Percentiles rank a stretch among this genome's conserved stretches.
phyloP scores from a whole-genome alignment of 2,797 vertebrate genomes.

The Periophthalmus magnuspinnatus region DNA sequence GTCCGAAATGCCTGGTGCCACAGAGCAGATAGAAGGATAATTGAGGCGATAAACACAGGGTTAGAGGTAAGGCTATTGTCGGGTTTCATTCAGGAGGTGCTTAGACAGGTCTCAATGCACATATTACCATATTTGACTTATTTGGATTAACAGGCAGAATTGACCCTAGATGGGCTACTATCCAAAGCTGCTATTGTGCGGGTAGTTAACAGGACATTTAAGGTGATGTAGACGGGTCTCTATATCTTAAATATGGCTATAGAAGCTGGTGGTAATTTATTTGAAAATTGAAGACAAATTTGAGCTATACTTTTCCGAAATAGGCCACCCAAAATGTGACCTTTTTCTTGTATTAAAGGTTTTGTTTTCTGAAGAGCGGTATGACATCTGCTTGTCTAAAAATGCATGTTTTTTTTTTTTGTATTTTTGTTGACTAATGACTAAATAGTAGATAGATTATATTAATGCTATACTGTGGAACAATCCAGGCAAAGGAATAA shows the following conservation, averaged over 20 bases:
- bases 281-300: slow-evolving; percentile 40
- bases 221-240: slow-evolving; percentile 40
- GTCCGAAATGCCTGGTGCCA: slow-evolving; percentile 62
- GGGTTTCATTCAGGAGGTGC: slow-evolving; percentile 57
- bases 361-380: no score
- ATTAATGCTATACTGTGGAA: no score
- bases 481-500: no score
- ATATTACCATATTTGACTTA: slow-evolving; percentile 70
- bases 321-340: neutral
- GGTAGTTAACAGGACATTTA: slow-evolving; percentile 58
- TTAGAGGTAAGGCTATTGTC: slow-evolving; percentile 75
- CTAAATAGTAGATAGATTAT: no score
- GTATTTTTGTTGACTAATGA: no score
- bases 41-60: slow-evolving; percentile 79
- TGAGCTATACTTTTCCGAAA: neutral
- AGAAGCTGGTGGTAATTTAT: slow-evolving; percentile 56
- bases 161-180: slow-evolving; percentile 63
- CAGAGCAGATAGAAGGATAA: slow-evolving; percentile 81
- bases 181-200: slow-evolving; percentile 62
- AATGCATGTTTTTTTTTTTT: no score
- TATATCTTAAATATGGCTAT: slow-evolving; percentile 43
- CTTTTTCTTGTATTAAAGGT: neutral
- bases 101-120: slow-evolving; percentile 64
- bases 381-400: no score
- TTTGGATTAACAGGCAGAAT: slow-evolving; percentile 60